These are phyloP conservation scores for Nannoperca obscura DNA, from an alignment of 2,797 vertebrate genomes.

Conservation along the genomic window DNA sequence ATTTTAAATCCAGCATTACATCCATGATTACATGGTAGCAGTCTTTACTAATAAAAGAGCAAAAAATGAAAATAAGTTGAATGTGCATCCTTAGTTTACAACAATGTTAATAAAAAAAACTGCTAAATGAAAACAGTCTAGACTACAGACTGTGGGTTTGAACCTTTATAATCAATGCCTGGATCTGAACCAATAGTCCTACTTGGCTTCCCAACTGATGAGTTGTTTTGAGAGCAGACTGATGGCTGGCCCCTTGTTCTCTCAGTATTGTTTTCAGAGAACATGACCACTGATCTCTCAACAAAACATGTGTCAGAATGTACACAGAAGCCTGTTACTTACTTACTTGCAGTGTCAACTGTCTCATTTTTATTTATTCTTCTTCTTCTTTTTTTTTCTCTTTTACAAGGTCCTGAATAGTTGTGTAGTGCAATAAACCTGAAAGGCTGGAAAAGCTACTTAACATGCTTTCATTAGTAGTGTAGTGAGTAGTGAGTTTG, in stretches of 20 bases:
- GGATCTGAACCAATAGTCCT: not conserved
- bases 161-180: not conserved
- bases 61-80: not conserved
- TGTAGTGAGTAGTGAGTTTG: not conserved
- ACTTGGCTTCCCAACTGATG: conserved; percentile 18
- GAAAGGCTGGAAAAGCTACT: not conserved
- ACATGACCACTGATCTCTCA: conserved; percentile 12
- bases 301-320: conserved; percentile 18
- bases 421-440: not conserved
- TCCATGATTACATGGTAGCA: not conserved
- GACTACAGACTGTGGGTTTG: not conserved
- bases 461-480: not conserved
- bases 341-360: not conserved
- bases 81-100: not conserved
- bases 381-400: too few relatives aligned
- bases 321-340: conserved; percentile 2
- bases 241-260: conserved; percentile 13
- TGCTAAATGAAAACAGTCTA: not conserved
- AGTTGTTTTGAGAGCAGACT: conserved; percentile 13
- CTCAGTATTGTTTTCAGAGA: conserved; percentile 1
- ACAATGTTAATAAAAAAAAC: not conserved
- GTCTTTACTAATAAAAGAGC: not conserved
- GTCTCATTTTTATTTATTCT: not conserved
- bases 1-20: not conserved
- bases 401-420: not conserved